These are phyloP conservation scores for Luperina nickerlii DNA, from an alignment of 2,888 invertebrate genomes.

Conservation along the genomic window DNA sequence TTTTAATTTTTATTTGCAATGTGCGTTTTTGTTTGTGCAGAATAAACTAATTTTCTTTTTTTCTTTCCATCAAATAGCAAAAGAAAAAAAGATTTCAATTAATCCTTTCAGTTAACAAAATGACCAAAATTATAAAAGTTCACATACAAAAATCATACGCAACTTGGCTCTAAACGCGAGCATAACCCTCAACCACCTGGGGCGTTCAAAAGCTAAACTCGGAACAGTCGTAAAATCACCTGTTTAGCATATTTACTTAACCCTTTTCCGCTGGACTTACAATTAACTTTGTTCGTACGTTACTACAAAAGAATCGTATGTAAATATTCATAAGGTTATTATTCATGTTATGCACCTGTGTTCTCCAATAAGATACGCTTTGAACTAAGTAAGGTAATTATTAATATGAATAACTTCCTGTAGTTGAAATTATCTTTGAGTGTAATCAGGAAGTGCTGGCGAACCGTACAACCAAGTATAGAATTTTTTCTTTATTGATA, in stretches of 20 bases:
- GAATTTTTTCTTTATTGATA: conserved; percentile 3
- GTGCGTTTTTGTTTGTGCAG: too few relatives aligned
- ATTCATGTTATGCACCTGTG: conserved; percentile 72
- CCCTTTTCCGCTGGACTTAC: conserved; percentile 64
- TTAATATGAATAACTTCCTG: conserved; percentile 61
- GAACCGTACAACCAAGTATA: conserved; percentile 8
- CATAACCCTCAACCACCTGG: conserved; percentile 40
- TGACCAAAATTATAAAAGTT: conserved; percentile 29
- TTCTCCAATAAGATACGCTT: conserved; percentile 62
- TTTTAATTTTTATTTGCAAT: too few relatives aligned
- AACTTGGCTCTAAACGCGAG: conserved; percentile 24
- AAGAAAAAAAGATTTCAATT: neutral
- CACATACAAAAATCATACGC: conserved; percentile 31
- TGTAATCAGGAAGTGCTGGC: conserved; percentile 44
- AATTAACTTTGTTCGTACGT: conserved; percentile 61
- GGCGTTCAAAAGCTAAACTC: conserved; percentile 57
- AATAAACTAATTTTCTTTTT: too few relatives aligned
- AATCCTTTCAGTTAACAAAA: conserved; percentile 21
- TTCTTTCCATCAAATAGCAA: too few relatives aligned
- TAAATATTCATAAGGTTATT: conserved; percentile 75
- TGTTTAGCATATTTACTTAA: conserved; percentile 75
- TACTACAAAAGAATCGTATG: conserved; percentile 74
- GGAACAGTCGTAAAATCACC: conserved; percentile 66
- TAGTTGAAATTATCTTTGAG: conserved; percentile 45
- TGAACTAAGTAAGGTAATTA: conserved; percentile 59